Percentiles rank a stretch among this genome's conserved stretches.
These are phyloP conservation scores for Leptinotarsa juncta DNA, from an alignment of 2,888 invertebrate species.

Conservation along the genomic window DNA sequence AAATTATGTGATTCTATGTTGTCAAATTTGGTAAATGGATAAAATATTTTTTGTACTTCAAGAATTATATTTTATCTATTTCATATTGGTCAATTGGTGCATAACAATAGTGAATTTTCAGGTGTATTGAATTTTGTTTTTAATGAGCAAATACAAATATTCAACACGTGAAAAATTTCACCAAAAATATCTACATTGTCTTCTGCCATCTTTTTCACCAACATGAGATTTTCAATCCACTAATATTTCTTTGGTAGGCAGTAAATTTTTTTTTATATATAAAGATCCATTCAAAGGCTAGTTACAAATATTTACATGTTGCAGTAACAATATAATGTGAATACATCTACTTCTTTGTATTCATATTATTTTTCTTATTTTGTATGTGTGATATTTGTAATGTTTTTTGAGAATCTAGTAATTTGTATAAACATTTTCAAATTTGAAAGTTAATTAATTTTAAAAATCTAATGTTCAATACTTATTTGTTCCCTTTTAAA, in stretches of 20 bases:
- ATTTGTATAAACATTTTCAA: background rate
- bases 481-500: background rate
- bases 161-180: background rate
- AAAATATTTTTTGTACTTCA: conserved; percentile 19
- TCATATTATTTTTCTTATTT: conserved; percentile 27
- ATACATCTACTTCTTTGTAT: conserved; percentile 37
- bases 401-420: background rate
- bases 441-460: background rate
- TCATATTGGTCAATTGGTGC: background rate
- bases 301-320: conserved; percentile 19
- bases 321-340: conserved; percentile 25
- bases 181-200: background rate
- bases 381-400: conserved; percentile 23
- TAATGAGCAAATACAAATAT: background rate
- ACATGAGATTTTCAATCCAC: background rate
- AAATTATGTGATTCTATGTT: background rate
- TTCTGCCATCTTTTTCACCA: background rate
- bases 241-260: background rate
- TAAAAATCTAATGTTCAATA: background rate
- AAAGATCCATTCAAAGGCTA: background rate
- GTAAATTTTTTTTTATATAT: background rate
- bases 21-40: background rate
- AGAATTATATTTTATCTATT: background rate
- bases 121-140: background rate
- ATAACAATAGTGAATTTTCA: background rate